Evolutionary conservation across 2,113 vertebrate genomes (phyloP).

Genomic region (Zapus hudsonius): DNA sequence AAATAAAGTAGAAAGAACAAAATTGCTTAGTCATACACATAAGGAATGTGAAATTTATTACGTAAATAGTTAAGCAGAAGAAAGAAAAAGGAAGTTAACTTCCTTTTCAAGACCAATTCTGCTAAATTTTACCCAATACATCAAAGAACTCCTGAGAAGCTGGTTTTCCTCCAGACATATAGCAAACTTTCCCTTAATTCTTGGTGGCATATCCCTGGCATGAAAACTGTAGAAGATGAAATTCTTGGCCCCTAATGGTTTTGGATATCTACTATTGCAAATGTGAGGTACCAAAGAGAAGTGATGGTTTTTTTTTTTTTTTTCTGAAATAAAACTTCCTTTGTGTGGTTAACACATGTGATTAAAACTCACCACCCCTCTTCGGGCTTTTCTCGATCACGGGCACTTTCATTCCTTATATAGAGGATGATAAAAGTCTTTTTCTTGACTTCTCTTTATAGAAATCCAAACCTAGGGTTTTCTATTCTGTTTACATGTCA

Average conservation of each 20-base stretch:
- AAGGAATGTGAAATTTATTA: background rate
- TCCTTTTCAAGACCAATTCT: conserved; percentile 89
- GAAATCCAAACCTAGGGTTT: background rate
- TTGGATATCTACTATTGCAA: background rate
- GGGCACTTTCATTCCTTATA: conserved; percentile 40
- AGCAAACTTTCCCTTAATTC: background rate
- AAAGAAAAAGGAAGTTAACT: conserved; percentile 89
- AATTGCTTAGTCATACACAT: background rate
- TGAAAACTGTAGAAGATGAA: background rate
- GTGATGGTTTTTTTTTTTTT: too few species aligned
- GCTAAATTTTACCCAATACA: conserved; percentile 88
- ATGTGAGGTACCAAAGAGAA: conserved; percentile 51
- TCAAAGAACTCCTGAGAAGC: conserved; percentile 94
- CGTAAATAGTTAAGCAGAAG: conserved; percentile 80
- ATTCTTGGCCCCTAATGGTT: background rate
- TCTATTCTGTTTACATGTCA: background rate
- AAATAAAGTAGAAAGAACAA: background rate
- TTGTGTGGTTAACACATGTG: conserved; percentile 59
- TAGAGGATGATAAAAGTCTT: background rate
- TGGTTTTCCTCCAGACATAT: conserved; percentile 87
- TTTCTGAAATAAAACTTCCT: conserved; percentile 54
- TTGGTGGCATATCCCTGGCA: background rate
- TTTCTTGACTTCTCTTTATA: background rate
- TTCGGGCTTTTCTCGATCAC: conserved; percentile 51
- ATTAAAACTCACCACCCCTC: conserved; percentile 40